phyloP scores from a whole-genome alignment of 2,797 vertebrate species.

The Halcyon leucocephala region DNA sequence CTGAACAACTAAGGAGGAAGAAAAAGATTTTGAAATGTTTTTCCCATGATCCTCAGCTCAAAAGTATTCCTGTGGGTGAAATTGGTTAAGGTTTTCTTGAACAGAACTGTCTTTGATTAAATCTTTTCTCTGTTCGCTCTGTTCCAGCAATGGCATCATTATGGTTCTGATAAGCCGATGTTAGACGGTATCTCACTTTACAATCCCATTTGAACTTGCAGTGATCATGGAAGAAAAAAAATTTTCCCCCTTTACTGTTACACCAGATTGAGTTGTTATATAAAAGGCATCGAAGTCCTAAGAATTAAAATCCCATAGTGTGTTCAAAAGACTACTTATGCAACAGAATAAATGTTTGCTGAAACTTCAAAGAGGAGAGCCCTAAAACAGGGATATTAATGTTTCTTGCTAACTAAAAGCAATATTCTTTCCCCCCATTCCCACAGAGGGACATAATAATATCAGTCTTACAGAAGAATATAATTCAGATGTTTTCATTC shows the following conservation, averaged over 20 bases:
- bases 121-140: conserved; percentile 14
- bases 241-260: neutral
- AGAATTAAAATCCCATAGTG: conserved; percentile 59
- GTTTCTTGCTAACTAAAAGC: conserved; percentile 44
- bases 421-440: neutral
- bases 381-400: conserved; percentile 21
- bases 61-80: neutral
- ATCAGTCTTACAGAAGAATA: conserved; percentile 1
- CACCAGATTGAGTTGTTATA: conserved; percentile 48
- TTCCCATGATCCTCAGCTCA: neutral
- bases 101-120: conserved; percentile 49
- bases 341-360: conserved; percentile 10
- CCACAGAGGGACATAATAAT: neutral
- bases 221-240: neutral
- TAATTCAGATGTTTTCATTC: neutral
- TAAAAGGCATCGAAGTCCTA: conserved; percentile 7
- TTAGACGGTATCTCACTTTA: conserved; percentile 16
- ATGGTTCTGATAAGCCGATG: conserved; percentile 2
- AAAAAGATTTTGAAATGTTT: neutral
- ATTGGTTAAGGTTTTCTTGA: conserved; percentile 26
- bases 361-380: conserved; percentile 20
- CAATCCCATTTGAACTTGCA: conserved; percentile 37
- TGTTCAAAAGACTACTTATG: neutral
- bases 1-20: neutral
- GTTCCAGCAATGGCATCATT: neutral